Base-by-base conservation (phyloP, 1,140 invertebrate species). In the Chionoecetes opilio region DNA sequence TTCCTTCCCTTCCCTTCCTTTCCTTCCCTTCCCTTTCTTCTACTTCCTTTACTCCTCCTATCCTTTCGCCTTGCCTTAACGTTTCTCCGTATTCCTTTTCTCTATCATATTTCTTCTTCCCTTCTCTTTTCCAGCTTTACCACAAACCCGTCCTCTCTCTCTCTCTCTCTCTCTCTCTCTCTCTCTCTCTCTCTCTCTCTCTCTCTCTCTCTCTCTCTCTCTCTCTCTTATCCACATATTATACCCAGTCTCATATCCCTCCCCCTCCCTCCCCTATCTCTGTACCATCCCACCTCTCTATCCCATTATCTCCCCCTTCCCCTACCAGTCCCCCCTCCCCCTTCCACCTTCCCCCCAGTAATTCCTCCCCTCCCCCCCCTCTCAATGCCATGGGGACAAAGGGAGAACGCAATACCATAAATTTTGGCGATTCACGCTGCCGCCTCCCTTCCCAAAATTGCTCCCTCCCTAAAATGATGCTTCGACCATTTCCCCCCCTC, bases 181-280 rank as follows among this genome's bases (percentile, higher is more conserved):
- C n/a, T 75, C 63, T n/a, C 63, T 75, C 63, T 75, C 63, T 75
- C 63, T 75, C 63, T n/a, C 63, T 75, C 63, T 75, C 21, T 75
- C 21, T n/a, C 9, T 75, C 63, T 75, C 53, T 21, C n/a, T n/a
- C 63, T 21, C 26, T 75, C 63, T 21, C 21, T 75, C 63, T 26
- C 63, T 75, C 63, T n/a, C 26, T n/a, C n/a, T n/a, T 26, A 26
- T 75, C 6, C 41, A 46, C 5, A 46, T 5, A 46, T 46, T 46
- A n/a, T 46, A 46, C 41, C 14, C n/a, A n/a, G n/a, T n/a, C n/a
- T n/a, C n/a, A 14, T 14, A 46, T 46, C 63, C 63, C 21, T 75
- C 63, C 63, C 11, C 21, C n/a, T n/a, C 11, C n/a, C 63, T n/a
- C 9, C 63, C 21, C 63, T n/a, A 3, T 8, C 63, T 26, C 63